A percentile compares a stretch with the other conserved stretches of the same genome.
These are phyloP conservation scores for Choloepus didactylus DNA, from an alignment of 2,797 vertebrate genomes.

Conservation along the genomic window DNA sequence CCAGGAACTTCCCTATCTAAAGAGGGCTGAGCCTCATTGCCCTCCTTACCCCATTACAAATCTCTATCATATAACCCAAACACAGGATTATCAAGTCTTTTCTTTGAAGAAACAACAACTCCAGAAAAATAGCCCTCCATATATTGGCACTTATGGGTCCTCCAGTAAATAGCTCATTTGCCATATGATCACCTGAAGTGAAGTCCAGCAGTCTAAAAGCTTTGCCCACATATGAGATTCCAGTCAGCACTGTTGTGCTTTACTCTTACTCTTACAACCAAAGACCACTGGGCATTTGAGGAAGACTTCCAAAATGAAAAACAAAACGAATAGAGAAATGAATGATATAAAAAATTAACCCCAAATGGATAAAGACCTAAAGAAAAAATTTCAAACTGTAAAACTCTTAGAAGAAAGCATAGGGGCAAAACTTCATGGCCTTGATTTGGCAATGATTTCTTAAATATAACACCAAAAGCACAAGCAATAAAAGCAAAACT, in stretches of 20 bases:
- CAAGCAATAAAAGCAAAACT: too few species aligned
- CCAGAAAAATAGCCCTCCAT: neutral
- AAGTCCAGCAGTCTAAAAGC: neutral
- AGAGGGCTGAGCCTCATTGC: neutral
- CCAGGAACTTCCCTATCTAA: neutral
- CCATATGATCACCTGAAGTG: neutral
- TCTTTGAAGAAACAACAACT: neutral
- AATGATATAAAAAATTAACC: neutral
- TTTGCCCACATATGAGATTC: neutral
- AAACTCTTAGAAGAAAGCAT: too few species aligned
- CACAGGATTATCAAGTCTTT: neutral
- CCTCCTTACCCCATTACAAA: neutral
- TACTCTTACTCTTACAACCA: neutral
- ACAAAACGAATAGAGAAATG: neutral
- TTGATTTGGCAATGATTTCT: too few species aligned
- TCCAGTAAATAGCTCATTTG: neutral
- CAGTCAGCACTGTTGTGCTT: neutral
- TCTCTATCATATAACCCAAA: neutral
- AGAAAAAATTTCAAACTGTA: too few species aligned
- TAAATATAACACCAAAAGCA: too few species aligned
- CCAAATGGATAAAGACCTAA: too few species aligned
- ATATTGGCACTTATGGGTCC: neutral
- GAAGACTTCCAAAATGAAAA: neutral
- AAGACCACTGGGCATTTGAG: neutral
- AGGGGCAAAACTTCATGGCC: too few species aligned